Conservation (phyloP, 2,888 invertebrate genomes). For the Apotomis turbidana region DNA sequence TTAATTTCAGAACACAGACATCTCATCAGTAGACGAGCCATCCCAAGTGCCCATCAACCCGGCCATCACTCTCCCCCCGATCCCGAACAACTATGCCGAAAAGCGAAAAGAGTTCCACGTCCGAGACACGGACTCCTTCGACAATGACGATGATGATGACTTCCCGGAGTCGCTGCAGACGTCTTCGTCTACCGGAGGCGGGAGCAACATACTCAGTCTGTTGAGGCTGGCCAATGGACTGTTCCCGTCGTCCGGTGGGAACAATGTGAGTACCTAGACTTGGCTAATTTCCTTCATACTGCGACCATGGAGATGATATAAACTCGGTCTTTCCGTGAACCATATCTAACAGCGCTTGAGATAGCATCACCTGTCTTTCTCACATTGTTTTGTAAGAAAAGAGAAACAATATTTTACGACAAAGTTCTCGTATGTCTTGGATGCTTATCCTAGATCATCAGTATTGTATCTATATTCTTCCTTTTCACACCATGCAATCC, state of each 20-base stretch:
- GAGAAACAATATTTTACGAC: too few relatives aligned
- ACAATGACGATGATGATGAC: slow-evolving; percentile 61
- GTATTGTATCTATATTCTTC: too few relatives aligned
- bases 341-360: too few relatives aligned
- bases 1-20: slow-evolving; percentile 16
- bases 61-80: slow-evolving; percentile 28
- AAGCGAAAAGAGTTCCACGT: slow-evolving; percentile 30
- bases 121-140: slow-evolving; percentile 37
- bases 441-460: too few relatives aligned
- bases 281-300: too few relatives aligned
- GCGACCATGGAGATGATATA: too few relatives aligned
- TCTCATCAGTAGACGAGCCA: slow-evolving; percentile 4
- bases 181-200: slow-evolving; percentile 52
- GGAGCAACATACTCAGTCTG: slow-evolving; percentile 70
- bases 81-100: slow-evolving; percentile 19
- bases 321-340: too few relatives aligned
- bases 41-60: slow-evolving; percentile 21
- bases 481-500: too few relatives aligned
- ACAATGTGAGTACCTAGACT: slow-evolving; percentile 57
- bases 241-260: slow-evolving; percentile 61
- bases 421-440: too few relatives aligned
- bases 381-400: too few relatives aligned
- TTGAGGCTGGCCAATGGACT: slow-evolving; percentile 63
- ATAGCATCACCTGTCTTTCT: too few relatives aligned
- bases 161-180: slow-evolving; percentile 50